Percentiles rank a stretch among this genome's conserved stretches.
These are phyloP conservation scores for Cydia strobilella DNA, from an alignment of 1,140 invertebrate genomes.

Conservation along the genomic window DNA sequence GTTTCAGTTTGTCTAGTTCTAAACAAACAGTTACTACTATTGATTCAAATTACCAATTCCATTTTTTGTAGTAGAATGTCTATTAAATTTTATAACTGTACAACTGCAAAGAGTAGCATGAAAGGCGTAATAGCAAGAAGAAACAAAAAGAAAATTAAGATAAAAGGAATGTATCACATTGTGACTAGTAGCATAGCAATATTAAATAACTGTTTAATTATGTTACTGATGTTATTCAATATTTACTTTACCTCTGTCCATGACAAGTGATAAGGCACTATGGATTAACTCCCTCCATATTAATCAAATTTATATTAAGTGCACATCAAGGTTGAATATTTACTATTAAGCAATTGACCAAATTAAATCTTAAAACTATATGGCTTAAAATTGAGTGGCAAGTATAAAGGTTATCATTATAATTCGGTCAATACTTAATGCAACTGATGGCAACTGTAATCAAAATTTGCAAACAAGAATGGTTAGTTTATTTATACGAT, in stretches of 20 bases:
- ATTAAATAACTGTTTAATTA: constrained; percentile 34
- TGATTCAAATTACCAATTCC: too few relatives aligned
- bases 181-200: not conserved
- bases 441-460: too few relatives aligned
- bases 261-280: not conserved
- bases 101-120: too few relatives aligned
- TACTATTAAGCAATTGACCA: not conserved
- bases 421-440: not conserved
- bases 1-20: too few relatives aligned
- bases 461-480: too few relatives aligned
- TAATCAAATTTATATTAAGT: not conserved
- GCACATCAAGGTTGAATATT: not conserved
- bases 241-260: not conserved
- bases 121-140: too few relatives aligned
- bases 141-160: too few relatives aligned
- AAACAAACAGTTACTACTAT: too few relatives aligned
- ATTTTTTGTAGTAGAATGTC: too few relatives aligned
- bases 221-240: not conserved
- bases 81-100: too few relatives aligned
- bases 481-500: too few relatives aligned
- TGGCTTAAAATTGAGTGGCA: not conserved
- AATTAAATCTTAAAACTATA: not conserved
- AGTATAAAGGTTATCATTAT: not conserved
- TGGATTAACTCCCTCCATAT: constrained; percentile 2
- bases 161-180: too few relatives aligned